Conservation (phyloP, 1,140 invertebrate genomes). For the Thaumatotibia leucotreta region DNA sequence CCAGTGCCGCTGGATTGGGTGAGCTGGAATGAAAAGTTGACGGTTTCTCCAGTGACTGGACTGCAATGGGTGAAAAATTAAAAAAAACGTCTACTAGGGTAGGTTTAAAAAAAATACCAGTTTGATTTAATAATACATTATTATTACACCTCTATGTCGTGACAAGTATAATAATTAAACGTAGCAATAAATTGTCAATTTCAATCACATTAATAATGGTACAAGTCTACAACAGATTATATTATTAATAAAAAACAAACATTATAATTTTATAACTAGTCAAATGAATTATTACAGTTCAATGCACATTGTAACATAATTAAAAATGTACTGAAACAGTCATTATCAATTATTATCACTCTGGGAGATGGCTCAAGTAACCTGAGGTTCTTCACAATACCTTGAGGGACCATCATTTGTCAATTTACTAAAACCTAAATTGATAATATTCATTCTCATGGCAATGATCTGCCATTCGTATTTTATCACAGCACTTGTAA, state of each 20-base stretch:
- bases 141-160: constrained; percentile 27
- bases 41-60: too few relatives aligned
- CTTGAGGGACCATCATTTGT: constrained; percentile 1
- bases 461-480: constrained; percentile 38
- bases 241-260: constrained; percentile 43
- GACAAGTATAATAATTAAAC: constrained; percentile 35
- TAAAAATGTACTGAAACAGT: constrained; percentile 25
- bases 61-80: too few relatives aligned
- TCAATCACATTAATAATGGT: constrained; percentile 1
- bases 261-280: constrained; percentile 34
- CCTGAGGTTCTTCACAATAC: not conserved
- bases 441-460: constrained; percentile 29
- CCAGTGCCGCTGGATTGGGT: too few relatives aligned
- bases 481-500: constrained; percentile 66
- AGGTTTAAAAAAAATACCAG: not conserved
- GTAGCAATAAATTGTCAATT: constrained; percentile 25
- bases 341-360: constrained; percentile 35
- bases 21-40: too few relatives aligned
- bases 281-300: constrained; percentile 23
- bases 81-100: too few relatives aligned
- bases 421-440: constrained; percentile 7
- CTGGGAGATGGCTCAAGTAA: constrained; percentile 28
- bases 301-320: constrained; percentile 4
- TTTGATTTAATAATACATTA: constrained; percentile 22
- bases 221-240: constrained; percentile 39